Percentiles rank a stretch among this genome's conserved stretches.
Evolutionary conservation across 2,113 vertebrate genomes (phyloP).

Genomic region (Capra hircus): DNA sequence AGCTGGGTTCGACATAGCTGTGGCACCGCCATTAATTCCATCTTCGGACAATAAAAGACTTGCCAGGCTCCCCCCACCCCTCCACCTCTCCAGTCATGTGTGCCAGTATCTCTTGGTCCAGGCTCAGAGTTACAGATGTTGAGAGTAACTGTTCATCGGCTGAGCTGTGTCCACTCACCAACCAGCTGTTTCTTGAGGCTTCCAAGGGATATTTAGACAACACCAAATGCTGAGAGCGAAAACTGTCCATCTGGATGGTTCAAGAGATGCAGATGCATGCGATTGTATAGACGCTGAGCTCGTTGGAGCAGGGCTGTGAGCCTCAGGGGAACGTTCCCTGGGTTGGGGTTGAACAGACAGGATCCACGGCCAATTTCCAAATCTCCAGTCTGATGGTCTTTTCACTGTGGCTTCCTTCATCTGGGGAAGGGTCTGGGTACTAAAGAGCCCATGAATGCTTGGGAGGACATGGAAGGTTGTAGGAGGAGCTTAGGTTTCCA

Average conservation of each 20-base stretch:
- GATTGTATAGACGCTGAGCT: background rate
- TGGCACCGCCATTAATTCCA: constrained; percentile 40
- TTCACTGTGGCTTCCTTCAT: background rate
- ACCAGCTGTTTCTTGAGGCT: background rate
- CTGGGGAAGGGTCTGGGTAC: background rate
- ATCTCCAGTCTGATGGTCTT: background rate
- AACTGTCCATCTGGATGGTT: background rate
- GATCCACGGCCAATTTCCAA: background rate
- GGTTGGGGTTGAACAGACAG: background rate
- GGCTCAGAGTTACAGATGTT: background rate
- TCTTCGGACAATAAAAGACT: constrained; percentile 27
- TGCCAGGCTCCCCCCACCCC: background rate
- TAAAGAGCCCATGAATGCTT: background rate
- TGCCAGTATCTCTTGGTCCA: background rate
- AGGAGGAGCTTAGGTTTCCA: background rate
- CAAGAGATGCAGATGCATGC: background rate
- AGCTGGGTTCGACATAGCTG: constrained; percentile 29
- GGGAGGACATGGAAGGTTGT: background rate
- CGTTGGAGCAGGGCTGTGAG: background rate
- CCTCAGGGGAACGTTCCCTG: background rate
- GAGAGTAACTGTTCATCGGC: background rate
- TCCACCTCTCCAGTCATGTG: background rate
- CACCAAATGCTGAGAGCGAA: background rate
- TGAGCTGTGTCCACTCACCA: background rate
- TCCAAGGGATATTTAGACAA: background rate